Base-by-base conservation (phyloP, 2,113 vertebrate genomes). In the Eclectus roratus region DNA sequence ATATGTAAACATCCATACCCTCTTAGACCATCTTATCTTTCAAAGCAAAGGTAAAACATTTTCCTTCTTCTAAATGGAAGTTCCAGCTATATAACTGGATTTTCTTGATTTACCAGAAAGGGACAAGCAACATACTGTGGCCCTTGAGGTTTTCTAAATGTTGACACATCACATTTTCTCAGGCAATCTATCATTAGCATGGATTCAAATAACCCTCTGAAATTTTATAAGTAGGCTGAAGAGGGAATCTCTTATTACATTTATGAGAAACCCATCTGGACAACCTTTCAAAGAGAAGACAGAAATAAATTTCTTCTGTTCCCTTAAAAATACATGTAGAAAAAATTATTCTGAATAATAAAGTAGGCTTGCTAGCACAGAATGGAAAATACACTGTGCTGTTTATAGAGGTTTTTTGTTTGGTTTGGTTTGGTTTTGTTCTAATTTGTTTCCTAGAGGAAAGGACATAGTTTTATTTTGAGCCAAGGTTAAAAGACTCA, bases 171-270 rank as follows among this genome's bases (percentile, higher is more conserved):
- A 44, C 21, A 43, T 77, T 58, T 73, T 81, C 37, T 63, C 13
- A 69, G 7, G 20, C 37, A 41, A 28, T 50, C 28, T 44, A 9
- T 47, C 17, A 44, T 18, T 66, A 66, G 3, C 49, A 81, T 23
- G 7, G 13, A 69, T 29, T 23, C 7, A 6, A 15, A 68, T 72
- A 50, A 46, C 7, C 2, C 25, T 79, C 13, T 50, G 28, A 61
- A 80, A 55, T 50, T 77, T 70, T 44, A 35, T 31, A 63, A 72
- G 25, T 46, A 63, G 5, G 5, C 25, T 68, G 16, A 66, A 85
- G 8, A 72, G 10, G 16, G 14, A 58, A 33, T 28, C 4, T 71
- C 11, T 56, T 46, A 43, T 16, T 69, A 44, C 0, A 0, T 35
- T 61, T 49, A 33, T 49, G 46, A 83, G 24, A 71, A 71, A 25